Conservation (phyloP, 1,140 invertebrate genomes). For the Nephila pilipes region DNA sequence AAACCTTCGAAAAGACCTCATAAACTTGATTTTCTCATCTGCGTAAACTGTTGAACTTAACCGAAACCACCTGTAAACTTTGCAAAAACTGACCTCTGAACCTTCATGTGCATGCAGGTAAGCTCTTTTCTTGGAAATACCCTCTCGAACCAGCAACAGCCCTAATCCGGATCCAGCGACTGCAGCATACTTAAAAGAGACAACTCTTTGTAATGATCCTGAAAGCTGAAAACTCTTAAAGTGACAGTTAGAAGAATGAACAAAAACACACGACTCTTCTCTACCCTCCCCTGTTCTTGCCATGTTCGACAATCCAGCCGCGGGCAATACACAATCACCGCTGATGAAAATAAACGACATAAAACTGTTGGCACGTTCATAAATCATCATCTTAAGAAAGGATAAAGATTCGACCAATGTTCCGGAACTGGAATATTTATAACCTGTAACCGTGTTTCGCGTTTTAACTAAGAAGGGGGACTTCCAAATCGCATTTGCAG, state of each 20-base stretch:
- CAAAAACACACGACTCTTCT: background rate
- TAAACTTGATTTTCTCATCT: too few species aligned
- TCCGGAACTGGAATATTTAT: slow-evolving; percentile 69
- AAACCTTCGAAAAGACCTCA: too few species aligned
- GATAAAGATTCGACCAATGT: slow-evolving; percentile 61
- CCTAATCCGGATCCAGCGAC: slow-evolving; percentile 28
- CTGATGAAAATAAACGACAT: slow-evolving; percentile 76
- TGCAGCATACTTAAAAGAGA: slow-evolving; percentile 9
- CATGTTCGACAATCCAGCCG: slow-evolving; percentile 63
- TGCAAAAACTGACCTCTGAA: background rate
- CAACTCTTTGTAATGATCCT: slow-evolving; percentile 51
- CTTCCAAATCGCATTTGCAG: slow-evolving; percentile 32
- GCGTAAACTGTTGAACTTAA: too few species aligned
- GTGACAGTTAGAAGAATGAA: slow-evolving; percentile 44
- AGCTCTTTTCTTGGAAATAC: background rate
- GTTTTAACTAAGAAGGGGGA: slow-evolving; percentile 36
- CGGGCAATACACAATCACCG: slow-evolving; percentile 55
- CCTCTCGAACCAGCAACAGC: background rate
- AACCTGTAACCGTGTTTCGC: slow-evolving; percentile 63
- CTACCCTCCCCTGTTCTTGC: slow-evolving; percentile 23
- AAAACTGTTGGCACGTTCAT: slow-evolving; percentile 72
- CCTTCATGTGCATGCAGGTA: background rate
- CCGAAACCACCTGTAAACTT: too few species aligned
- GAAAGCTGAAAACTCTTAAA: slow-evolving; percentile 32
- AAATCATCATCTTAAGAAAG: slow-evolving; percentile 76